Conservation (phyloP, 2,797 vertebrate genomes). For the Harpagifer antarcticus region DNA sequence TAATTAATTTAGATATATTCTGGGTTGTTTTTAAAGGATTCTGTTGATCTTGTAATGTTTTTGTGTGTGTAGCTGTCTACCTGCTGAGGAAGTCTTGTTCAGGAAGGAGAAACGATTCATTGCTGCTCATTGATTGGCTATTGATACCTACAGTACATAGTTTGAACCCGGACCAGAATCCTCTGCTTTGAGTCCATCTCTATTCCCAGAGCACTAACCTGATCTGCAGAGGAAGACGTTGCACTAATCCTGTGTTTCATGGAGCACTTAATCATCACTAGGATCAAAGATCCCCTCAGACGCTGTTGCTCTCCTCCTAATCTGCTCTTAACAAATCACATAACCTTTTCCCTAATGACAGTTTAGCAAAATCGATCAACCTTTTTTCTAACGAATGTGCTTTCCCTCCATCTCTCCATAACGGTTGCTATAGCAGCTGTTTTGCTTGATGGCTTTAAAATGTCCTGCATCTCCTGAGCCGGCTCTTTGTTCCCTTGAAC, state of each 20-base stretch:
- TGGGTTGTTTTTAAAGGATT: too few species aligned
- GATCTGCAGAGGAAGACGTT: constrained; percentile 29
- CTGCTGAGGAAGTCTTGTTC: constrained; percentile 15
- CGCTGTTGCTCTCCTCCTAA: background rate
- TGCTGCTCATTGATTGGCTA: constrained; percentile 24
- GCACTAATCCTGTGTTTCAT: constrained; percentile 42
- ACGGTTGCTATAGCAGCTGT: constrained; percentile 44
- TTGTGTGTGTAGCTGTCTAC: too few species aligned
- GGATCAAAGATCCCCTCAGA: constrained; percentile 32
- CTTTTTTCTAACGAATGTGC: constrained; percentile 37
- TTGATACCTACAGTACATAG: constrained; percentile 6
- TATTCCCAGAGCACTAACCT: constrained; percentile 43
- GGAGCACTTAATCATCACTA: constrained; percentile 48
- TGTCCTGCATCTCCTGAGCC: constrained; percentile 27
- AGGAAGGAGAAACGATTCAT: constrained; percentile 10
- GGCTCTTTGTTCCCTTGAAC: background rate
- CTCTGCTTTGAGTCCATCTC: constrained; percentile 20
- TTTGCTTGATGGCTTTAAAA: constrained; percentile 32
- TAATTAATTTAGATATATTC: too few species aligned
- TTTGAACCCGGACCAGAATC: constrained; percentile 9
- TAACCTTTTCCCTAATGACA: constrained; percentile 48
- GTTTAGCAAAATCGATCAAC: constrained; percentile 54
- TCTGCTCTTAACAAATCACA: constrained; percentile 50
- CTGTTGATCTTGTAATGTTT: too few species aligned
- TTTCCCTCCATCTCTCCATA: constrained; percentile 26